phyloP scores from a whole-genome alignment of 1,140 invertebrate species.

The Vanessa tameamea region DNA sequence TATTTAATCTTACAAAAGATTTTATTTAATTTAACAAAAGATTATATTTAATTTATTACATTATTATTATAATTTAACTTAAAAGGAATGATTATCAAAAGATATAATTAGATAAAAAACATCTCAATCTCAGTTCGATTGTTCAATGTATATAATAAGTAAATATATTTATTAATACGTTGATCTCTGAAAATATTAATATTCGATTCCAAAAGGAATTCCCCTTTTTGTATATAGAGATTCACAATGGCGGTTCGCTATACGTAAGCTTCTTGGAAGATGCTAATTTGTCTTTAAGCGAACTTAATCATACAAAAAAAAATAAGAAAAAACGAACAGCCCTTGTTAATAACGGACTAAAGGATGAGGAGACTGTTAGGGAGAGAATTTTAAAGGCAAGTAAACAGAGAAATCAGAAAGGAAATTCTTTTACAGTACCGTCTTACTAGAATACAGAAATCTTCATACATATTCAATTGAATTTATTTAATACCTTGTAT shows the following conservation, averaged over 20 bases:
- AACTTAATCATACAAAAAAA: conserved; percentile 32
- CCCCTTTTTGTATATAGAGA: background rate
- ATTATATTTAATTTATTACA: too few species aligned
- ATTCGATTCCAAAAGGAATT: background rate
- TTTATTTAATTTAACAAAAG: too few species aligned
- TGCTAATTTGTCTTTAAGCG: conserved; percentile 38
- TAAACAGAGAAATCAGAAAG: conserved; percentile 2
- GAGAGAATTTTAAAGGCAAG: conserved; percentile 11
- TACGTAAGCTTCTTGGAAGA: conserved; percentile 27
- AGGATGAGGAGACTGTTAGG: background rate
- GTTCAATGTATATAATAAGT: too few species aligned
- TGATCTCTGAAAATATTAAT: too few species aligned
- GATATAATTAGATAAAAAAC: too few species aligned
- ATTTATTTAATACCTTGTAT: background rate
- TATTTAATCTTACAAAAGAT: too few species aligned
- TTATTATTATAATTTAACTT: too few species aligned
- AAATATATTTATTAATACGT: too few species aligned
- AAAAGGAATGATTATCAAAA: too few species aligned
- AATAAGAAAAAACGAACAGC: conserved; percentile 7
- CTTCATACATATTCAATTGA: conserved; percentile 1
- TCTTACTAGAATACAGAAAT: conserved; percentile 7
- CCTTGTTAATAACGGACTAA: conserved; percentile 17
- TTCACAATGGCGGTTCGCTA: conserved; percentile 24
- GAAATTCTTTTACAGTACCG: background rate
- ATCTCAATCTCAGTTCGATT: too few species aligned